Percentiles rank a stretch among this genome's conserved stretches.
Conservation (phyloP, 1,140 invertebrate species). For the Euglossa dilemma region DNA sequence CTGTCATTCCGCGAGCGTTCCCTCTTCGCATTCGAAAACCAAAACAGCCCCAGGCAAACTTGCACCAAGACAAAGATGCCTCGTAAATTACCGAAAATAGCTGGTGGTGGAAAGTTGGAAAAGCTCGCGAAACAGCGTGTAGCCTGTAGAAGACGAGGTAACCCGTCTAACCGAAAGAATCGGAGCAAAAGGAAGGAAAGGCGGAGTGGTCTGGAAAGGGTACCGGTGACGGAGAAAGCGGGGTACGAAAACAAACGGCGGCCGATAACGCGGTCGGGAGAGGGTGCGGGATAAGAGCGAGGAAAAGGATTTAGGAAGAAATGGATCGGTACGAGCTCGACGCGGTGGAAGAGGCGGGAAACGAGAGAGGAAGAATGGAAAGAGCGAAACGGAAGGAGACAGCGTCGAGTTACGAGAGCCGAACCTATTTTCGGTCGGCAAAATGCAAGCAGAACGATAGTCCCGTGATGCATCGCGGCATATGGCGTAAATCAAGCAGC, state of each 20-base stretch:
- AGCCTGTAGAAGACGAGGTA: too few species aligned
- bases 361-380: neutral
- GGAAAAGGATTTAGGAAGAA: slow-evolving; percentile 51
- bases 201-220: neutral
- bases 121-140: too few species aligned
- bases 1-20: too few species aligned
- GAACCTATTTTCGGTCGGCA: slow-evolving; percentile 73
- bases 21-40: too few species aligned
- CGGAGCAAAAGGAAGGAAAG: neutral
- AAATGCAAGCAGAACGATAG: slow-evolving; percentile 77
- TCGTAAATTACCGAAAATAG: too few species aligned
- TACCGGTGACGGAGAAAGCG: slow-evolving; percentile 36
- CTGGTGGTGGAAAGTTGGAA: too few species aligned
- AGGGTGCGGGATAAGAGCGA: slow-evolving; percentile 51
- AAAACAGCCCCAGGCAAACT: too few species aligned
- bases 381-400: slow-evolving; percentile 38
- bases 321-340: slow-evolving; percentile 17
- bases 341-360: neutral
- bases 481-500: slow-evolving; percentile 80
- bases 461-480: slow-evolving; percentile 73
- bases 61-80: too few species aligned
- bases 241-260: slow-evolving; percentile 56
- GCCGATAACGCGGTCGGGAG: slow-evolving; percentile 21
- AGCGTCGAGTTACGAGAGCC: slow-evolving; percentile 62
- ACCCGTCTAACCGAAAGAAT: neutral